phyloP scores from a whole-genome alignment of 2,888 invertebrate species.

The Drosophila subsilvestris region DNA sequence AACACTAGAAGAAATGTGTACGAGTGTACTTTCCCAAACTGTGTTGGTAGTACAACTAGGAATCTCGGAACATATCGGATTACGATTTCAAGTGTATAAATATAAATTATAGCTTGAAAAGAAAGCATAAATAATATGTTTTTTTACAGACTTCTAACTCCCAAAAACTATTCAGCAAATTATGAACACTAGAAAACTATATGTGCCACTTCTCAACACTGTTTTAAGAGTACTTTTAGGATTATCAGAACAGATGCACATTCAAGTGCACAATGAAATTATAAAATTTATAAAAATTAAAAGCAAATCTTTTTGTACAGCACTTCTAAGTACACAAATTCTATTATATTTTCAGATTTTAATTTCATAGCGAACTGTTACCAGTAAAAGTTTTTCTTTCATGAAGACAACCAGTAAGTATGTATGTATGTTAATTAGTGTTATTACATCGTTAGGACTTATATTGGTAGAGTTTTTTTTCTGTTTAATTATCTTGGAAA shows the following conservation, averaged over 20 bases:
- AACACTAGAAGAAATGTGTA: neutral
- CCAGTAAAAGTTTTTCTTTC: conserved; percentile 52
- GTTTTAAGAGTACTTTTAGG: neutral
- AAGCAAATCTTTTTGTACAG: conserved; percentile 4
- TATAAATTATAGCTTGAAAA: neutral
- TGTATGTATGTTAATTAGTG: conserved; percentile 26
- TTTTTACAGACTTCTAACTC: no score
- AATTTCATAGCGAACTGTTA: conserved; percentile 57
- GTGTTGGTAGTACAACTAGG: neutral
- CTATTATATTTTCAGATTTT: conserved; percentile 1
- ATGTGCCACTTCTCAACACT: neutral
- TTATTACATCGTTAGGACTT: conserved; percentile 7
- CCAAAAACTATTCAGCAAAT: neutral
- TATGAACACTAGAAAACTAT: neutral
- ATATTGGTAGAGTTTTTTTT: conserved; percentile 4
- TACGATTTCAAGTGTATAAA: neutral
- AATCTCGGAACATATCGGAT: neutral
- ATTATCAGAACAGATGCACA: neutral
- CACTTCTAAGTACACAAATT: neutral
- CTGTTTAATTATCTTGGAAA: conserved; percentile 1
- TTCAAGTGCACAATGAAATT: neutral
- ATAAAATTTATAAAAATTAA: neutral
- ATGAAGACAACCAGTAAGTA: conserved; percentile 56
- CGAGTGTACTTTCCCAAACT: neutral
- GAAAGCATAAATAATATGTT: neutral